phyloP scores from a whole-genome alignment of 1,140 invertebrate genomes.

The Drosophila jambulina region DNA sequence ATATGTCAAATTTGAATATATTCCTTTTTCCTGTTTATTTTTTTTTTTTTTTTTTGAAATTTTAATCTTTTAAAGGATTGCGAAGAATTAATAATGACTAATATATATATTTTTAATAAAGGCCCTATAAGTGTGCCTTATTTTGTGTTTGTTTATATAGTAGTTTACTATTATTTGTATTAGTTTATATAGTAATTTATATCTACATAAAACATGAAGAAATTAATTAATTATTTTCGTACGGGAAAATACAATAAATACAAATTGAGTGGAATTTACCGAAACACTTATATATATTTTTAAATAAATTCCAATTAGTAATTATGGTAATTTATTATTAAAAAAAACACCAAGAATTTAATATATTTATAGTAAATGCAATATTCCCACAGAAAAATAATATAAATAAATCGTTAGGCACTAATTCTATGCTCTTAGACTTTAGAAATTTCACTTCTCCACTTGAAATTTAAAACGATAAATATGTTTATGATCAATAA shows the following conservation, averaged over 20 bases:
- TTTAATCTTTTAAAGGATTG: background rate
- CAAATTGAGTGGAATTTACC: too few relatives aligned
- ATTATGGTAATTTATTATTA: too few relatives aligned
- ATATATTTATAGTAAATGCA: background rate
- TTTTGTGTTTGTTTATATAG: background rate
- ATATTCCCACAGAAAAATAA: background rate
- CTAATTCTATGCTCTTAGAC: background rate
- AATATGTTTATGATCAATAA: background rate
- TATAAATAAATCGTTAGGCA: background rate
- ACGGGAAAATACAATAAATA: background rate
- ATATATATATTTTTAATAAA: background rate
- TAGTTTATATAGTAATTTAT: too few relatives aligned
- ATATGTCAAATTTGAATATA: background rate
- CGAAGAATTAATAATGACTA: background rate
- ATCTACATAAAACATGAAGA: background rate
- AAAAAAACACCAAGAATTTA: background rate
- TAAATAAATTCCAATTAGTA: background rate
- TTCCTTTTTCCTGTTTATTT: background rate
- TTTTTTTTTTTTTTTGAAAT: background rate
- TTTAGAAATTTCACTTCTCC: background rate
- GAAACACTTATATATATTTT: too few relatives aligned
- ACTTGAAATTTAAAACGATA: too few relatives aligned
- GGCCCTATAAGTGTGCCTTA: background rate
- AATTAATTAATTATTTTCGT: background rate
- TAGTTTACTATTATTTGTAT: background rate